These are phyloP conservation scores for Hoplostethus mediterraneus DNA, from an alignment of 2,797 vertebrate genomes.

Conservation along the genomic window DNA sequence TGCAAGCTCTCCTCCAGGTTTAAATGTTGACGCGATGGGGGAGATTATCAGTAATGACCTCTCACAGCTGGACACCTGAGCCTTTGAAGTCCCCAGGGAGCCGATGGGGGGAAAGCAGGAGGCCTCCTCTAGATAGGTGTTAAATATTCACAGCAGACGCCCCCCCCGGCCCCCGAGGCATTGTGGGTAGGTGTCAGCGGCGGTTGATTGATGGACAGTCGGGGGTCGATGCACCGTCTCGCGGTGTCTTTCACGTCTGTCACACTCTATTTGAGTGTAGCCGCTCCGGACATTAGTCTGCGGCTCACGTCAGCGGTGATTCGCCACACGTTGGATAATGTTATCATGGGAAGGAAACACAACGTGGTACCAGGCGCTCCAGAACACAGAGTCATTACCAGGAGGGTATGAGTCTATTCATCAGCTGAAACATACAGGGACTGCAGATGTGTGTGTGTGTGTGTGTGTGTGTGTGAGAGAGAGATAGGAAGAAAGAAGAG, in stretches of 20 bases:
- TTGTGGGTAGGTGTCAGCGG: slow-evolving; percentile 74
- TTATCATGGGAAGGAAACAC: slow-evolving; percentile 58
- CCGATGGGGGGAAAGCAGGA: slow-evolving; percentile 48
- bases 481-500: slow-evolving; percentile 38
- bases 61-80: slow-evolving; percentile 66
- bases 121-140: slow-evolving; percentile 45
- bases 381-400: slow-evolving; percentile 63
- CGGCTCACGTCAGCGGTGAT: slow-evolving; percentile 54
- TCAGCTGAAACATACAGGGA: slow-evolving; percentile 47
- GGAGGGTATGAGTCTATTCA: slow-evolving; percentile 65
- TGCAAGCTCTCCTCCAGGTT: slow-evolving; percentile 39
- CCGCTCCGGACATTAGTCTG: slow-evolving; percentile 67
- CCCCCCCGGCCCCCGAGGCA: slow-evolving; percentile 66
- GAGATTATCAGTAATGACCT: slow-evolving; percentile 75
- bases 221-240: slow-evolving; percentile 69
- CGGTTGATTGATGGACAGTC: slow-evolving; percentile 80
- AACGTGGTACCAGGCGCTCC: slow-evolving; percentile 40
- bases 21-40: slow-evolving; percentile 55
- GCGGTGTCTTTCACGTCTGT: slow-evolving; percentile 77
- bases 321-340: slow-evolving; percentile 59
- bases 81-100: slow-evolving; percentile 52
- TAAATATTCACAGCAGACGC: slow-evolving; percentile 74
- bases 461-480: background rate
- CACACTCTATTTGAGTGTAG: slow-evolving; percentile 71
- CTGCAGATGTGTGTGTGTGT: slow-evolving; percentile 9